phyloP scores from a whole-genome alignment of 2,888 invertebrate genomes.

The Lissocephala sabroskyi region DNA sequence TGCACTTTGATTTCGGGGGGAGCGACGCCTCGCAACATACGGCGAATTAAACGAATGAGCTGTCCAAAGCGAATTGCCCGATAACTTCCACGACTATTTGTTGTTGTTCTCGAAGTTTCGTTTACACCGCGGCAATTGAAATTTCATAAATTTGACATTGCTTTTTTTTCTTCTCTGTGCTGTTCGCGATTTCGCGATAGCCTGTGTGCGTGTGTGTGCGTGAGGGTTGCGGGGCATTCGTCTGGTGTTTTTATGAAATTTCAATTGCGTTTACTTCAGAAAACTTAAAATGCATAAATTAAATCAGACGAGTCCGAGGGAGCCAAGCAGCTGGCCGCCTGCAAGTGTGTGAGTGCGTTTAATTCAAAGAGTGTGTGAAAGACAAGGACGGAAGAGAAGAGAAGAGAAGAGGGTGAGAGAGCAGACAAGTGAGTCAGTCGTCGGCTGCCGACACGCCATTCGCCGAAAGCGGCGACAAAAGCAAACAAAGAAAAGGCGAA shows the following conservation, averaged over 20 bases:
- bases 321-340: neutral
- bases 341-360: slow-evolving; percentile 8
- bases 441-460: slow-evolving; percentile 16
- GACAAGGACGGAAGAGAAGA: no score
- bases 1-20: neutral
- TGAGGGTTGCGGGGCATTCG: slow-evolving; percentile 12
- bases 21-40: no score
- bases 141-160: slow-evolving; percentile 21
- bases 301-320: slow-evolving; percentile 11
- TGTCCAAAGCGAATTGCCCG: slow-evolving; percentile 28
- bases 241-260: slow-evolving; percentile 28
- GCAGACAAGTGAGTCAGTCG: slow-evolving; percentile 37
- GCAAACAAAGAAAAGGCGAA: slow-evolving; percentile 46
- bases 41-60: neutral
- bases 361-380: no score
- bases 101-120: slow-evolving; percentile 39
- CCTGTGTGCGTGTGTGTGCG: neutral
- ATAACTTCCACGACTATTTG: slow-evolving; percentile 21
- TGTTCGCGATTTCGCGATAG: slow-evolving; percentile 15
- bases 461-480: slow-evolving; percentile 45
- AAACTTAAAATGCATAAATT: slow-evolving; percentile 48
- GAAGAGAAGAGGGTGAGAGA: slow-evolving; percentile 4
- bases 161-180: no score
- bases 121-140: slow-evolving; percentile 8
- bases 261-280: slow-evolving; percentile 57